These are phyloP conservation scores for Rhopalosiphum padi DNA, from an alignment of 1,140 invertebrate species.

Conservation along the genomic window DNA sequence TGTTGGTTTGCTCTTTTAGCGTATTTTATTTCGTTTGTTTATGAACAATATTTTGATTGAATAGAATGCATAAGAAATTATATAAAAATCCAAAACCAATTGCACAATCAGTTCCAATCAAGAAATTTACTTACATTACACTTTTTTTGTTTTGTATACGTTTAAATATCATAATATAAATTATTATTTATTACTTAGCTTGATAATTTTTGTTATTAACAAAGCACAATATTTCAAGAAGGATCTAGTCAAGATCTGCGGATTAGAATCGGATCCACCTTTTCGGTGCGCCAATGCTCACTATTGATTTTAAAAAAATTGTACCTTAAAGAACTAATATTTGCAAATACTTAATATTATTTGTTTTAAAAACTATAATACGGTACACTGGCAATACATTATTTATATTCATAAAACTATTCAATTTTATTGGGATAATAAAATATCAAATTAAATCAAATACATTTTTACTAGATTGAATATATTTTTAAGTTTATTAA, in stretches of 20 bases:
- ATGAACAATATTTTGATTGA: too few relatives aligned
- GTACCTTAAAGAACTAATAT: background rate
- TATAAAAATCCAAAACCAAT: background rate
- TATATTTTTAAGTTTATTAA: background rate
- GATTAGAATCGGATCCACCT: background rate
- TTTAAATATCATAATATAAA: conserved; percentile 12
- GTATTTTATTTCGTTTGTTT: background rate
- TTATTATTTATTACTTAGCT: background rate
- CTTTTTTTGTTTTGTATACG: background rate
- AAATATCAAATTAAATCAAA: background rate
- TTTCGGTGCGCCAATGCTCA: background rate
- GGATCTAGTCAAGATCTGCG: background rate
- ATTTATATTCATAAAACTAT: background rate
- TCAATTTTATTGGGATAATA: background rate
- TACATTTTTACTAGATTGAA: background rate
- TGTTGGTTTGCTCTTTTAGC: background rate
- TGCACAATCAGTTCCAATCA: background rate
- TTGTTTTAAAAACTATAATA: background rate
- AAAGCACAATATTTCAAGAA: background rate
- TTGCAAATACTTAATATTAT: background rate
- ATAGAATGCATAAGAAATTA: too few relatives aligned
- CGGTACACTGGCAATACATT: background rate
- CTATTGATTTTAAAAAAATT: background rate
- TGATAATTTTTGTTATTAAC: background rate
- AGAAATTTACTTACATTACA: background rate